Base-by-base conservation (phyloP, 1,140 invertebrate species). In the Tetragonula clypearis region DNA sequence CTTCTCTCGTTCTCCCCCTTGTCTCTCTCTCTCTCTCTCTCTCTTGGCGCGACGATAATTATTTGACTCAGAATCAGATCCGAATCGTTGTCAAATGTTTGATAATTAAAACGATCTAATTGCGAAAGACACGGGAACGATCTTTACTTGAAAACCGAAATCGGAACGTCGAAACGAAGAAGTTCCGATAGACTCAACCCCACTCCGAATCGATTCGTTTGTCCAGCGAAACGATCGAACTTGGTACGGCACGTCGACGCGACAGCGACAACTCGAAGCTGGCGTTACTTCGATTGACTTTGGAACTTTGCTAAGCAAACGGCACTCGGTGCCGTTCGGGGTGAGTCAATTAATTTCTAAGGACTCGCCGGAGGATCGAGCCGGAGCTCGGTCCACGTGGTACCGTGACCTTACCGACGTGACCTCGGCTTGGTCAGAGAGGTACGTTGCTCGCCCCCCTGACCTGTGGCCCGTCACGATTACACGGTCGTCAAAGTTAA, bases 401-500 rank as follows among this genome's bases (percentile, higher is more conserved):
- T 80, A 68, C 77, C 88, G 79, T 86, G 87, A 88, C 79, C 85
- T 90, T 71, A 87, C 65, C 82, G 60, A 87, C 66, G 75, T 85
- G 88, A 86, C 79, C 89, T 30, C 58, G 60, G 79, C 79, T 90
- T 84, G 77, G 72, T 62, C 71, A 77, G 21, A 82, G 41, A 84
- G 83, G 85, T 87, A 88, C 88, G 76, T 88, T 68, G 85, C 53
- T 86, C 65, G 53, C 79, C 80, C 91, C 41, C 78, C 66, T 90
- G 87, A 92, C 91, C 91, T 86, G 74, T 82, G 87, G 88, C 84
- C 83, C 87, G 82, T 73, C 82, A 86, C 87, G 88, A 93, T 93
- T 92, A 93, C 87, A 92, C 89, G 93, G 89, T 92, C 92, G 90
- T 93, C 93, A 92, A 93, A 92, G 69, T 92, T 93, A 93, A 93